Percentiles rank a stretch among this genome's conserved stretches.
Conservation (phyloP, 1,140 invertebrate species). For the Calliphora vicina region DNA sequence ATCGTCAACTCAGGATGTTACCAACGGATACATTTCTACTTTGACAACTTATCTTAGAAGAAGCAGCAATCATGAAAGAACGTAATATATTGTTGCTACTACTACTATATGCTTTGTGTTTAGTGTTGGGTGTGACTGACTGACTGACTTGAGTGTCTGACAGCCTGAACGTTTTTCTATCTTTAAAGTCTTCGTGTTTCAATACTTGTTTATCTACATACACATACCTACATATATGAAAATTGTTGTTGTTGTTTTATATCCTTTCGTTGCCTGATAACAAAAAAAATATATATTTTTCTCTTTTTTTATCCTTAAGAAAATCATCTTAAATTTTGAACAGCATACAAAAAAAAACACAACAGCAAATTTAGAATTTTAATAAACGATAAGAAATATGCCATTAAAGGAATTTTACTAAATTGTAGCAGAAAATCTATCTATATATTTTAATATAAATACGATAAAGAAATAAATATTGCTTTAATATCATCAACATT, state of each 20-base stretch:
- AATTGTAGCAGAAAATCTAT: too few relatives aligned
- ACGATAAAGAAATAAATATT: too few relatives aligned
- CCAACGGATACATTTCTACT: slow-evolving; percentile 5
- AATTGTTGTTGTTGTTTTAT: slow-evolving; percentile 49
- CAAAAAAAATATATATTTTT: slow-evolving; percentile 44
- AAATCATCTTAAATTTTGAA: not conserved
- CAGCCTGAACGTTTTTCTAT: not conserved
- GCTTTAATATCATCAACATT: too few relatives aligned
- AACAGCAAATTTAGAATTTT: not conserved
- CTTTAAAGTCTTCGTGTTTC: too few relatives aligned
- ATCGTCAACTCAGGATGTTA: slow-evolving; percentile 9
- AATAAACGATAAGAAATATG: too few relatives aligned
- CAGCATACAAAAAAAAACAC: too few relatives aligned
- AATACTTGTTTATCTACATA: not conserved
- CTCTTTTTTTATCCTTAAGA: not conserved
- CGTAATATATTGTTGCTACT: not conserved
- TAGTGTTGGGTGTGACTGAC: not conserved
- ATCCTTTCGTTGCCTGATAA: slow-evolving; percentile 62
- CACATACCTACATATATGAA: slow-evolving; percentile 22
- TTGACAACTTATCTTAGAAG: slow-evolving; percentile 2
- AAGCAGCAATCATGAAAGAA: not conserved
- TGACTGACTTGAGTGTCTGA: not conserved
- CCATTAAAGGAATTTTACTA: too few relatives aligned
- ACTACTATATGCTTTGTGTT: not conserved
- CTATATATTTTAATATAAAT: too few relatives aligned